A percentile compares a stretch with the other conserved stretches of the same genome.
Evolutionary conservation across 2,888 invertebrate genomes (phyloP).

Genomic region (Apoda limacodes): DNA sequence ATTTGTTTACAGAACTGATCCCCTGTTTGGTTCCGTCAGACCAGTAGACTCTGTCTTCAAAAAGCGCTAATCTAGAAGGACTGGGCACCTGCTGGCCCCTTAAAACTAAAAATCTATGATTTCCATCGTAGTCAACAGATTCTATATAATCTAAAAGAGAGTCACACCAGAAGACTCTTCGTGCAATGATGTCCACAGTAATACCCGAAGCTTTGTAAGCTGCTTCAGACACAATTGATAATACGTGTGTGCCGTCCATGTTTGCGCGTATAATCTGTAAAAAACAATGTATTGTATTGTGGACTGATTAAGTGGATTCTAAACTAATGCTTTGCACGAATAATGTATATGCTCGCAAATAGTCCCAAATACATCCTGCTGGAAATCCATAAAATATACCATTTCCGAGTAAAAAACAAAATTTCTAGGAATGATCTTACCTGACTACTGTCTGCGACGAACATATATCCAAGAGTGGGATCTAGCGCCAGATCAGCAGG

Average conservation of each 20-base stretch:
- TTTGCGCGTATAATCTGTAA: constrained; percentile 81
- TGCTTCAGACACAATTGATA: constrained; percentile 89
- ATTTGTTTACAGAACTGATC: constrained; percentile 88
- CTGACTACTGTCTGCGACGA: constrained; percentile 87
- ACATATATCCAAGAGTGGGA: constrained; percentile 89
- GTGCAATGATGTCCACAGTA: constrained; percentile 89
- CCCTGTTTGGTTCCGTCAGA: constrained; percentile 92
- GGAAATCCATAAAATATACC: neutral
- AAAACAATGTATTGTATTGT: no score
- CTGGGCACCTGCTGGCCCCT: constrained; percentile 88
- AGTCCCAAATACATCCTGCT: neutral
- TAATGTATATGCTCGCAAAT: neutral
- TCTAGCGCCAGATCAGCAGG: constrained; percentile 95
- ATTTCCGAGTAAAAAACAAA: neutral
- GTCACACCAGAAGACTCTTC: constrained; percentile 97
- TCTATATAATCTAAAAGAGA: constrained; percentile 95
- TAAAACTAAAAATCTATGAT: constrained; percentile 81
- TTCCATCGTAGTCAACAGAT: constrained; percentile 93
- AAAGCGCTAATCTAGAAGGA: constrained; percentile 84
- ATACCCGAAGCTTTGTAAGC: constrained; percentile 95
- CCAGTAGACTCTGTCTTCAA: constrained; percentile 91
- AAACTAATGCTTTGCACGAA: no score
- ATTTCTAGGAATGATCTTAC: constrained; percentile 31
- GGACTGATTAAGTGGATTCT: no score
- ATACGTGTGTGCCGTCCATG: constrained; percentile 92